Base-by-base conservation (phyloP, 2,888 invertebrate species). In the Eupithecia insigniata region DNA sequence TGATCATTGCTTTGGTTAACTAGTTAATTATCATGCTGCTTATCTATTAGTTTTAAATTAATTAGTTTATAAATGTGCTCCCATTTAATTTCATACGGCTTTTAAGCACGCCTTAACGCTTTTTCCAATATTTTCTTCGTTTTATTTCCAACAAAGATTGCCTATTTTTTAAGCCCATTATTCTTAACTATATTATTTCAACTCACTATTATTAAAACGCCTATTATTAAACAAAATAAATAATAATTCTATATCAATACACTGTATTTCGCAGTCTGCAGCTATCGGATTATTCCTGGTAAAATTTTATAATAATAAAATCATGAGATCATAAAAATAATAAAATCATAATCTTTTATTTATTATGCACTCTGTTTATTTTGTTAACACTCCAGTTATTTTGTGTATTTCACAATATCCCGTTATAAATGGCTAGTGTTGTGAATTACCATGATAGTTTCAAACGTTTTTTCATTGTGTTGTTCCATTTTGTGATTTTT, bases 231-330 rank as follows among this genome's bases (percentile, higher is more conserved):
- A 86, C 83, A 82, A 85, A 83, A 84, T 84, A 82, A 85, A 87
- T 87, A 87, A 89, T 87, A 85, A 87, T 84, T 85, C 85, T 85
- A 84, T 83, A 83, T 85, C 84, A 86, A 84, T 83, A 83, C 81
- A 86, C 87, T 88, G 84, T 94, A 93, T 95, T 95, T 95, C 95
- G 94, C 96, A 96, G 96, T 96, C 96, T 91, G 96, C 96, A 93
- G 96, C 96, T 91, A 96, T 96, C 91, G 96, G 96, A 96, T 95
- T 96, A 90, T 95, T 96, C 94, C 95, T 96, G 96, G 96, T 96
- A 96, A 96, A 94, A 77, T 70, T 76, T 78, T 73, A 75, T 77
- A 78, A 81, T 81, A 80, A 83, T 84, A 81, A 82, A 80, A 76
- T 84, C 83, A 83, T 84, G 79, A 81, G 77, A 83, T 85, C 85